A percentile compares a stretch with the other conserved stretches of the same genome.
phyloP scores from a whole-genome alignment of 2,888 invertebrate species.

The Temnothorax unifasciatus region DNA sequence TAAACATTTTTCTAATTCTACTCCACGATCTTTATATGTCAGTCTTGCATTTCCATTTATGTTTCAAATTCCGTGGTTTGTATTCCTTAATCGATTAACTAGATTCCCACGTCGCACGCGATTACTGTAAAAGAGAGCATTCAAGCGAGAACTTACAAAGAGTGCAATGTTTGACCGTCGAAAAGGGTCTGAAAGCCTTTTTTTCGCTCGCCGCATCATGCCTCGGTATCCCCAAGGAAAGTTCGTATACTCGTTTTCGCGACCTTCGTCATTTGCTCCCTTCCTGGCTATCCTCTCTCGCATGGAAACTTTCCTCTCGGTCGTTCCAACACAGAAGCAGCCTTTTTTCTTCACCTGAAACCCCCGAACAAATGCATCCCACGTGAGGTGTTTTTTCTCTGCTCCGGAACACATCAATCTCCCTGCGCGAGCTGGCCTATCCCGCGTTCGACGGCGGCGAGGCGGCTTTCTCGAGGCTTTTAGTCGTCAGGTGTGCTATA shows the following conservation, averaged over 20 bases:
- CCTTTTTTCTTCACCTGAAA: constrained; percentile 60
- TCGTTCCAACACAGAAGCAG: constrained; percentile 37
- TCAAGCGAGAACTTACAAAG: constrained; percentile 27
- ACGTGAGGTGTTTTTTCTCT: constrained; percentile 70
- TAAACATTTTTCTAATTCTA: not conserved
- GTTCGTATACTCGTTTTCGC: constrained; percentile 37
- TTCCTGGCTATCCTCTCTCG: not conserved
- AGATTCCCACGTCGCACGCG: not conserved
- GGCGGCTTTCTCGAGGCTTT: constrained; percentile 41
- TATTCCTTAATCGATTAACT: not conserved
- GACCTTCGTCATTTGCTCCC: constrained; percentile 58
- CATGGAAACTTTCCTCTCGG: constrained; percentile 52
- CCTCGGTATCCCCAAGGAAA: constrained; percentile 17
- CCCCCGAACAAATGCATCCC: constrained; percentile 67
- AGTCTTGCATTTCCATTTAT: not conserved
- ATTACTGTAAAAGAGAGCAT: not conserved
- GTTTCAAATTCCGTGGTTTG: not conserved
- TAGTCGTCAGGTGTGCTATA: constrained; percentile 25
- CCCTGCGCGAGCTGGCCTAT: constrained; percentile 38
- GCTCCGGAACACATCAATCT: constrained; percentile 69
- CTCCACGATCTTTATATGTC: not conserved
- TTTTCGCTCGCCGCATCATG: constrained; percentile 6
- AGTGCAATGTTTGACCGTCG: constrained; percentile 24
- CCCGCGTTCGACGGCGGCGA: constrained; percentile 31
- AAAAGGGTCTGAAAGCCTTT: constrained; percentile 16